Percentiles rank a stretch among this genome's conserved stretches.
These are phyloP conservation scores for Epirrhoe alternata DNA, from an alignment of 2,888 invertebrate genomes.

Conservation along the genomic window DNA sequence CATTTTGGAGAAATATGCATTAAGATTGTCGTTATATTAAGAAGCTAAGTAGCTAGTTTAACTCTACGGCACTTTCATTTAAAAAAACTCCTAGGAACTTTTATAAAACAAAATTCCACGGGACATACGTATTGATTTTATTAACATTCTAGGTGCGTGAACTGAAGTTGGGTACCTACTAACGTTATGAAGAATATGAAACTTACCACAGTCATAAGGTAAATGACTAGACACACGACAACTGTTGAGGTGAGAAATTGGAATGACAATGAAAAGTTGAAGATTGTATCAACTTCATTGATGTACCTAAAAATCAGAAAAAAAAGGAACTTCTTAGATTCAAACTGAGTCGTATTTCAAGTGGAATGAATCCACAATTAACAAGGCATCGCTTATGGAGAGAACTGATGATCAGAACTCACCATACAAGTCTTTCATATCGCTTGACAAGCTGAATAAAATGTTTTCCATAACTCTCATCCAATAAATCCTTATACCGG, in stretches of 20 bases:
- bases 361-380: too few relatives aligned
- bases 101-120: too few relatives aligned
- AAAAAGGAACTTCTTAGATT: background rate
- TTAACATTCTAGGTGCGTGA: too few relatives aligned
- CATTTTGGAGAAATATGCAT: too few relatives aligned
- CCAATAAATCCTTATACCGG: conserved; percentile 45
- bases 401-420: conserved; percentile 17
- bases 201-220: conserved; percentile 54
- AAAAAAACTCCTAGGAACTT: too few relatives aligned
- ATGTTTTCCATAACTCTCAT: conserved; percentile 41
- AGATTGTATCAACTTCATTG: conserved; percentile 50
- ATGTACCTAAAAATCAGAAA: conserved; percentile 53
- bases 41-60: too few relatives aligned
- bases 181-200: background rate
- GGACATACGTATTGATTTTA: too few relatives aligned
- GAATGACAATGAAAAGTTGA: conserved; percentile 48
- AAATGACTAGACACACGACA: conserved; percentile 50
- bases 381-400: too few relatives aligned
- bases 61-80: too few relatives aligned
- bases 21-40: too few relatives aligned
- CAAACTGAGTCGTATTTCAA: too few relatives aligned
- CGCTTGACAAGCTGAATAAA: conserved; percentile 54
- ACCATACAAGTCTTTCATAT: conserved; percentile 57
- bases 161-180: too few relatives aligned
- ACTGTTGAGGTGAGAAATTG: conserved; percentile 51